Conservation (phyloP, 2,888 invertebrate genomes). For the Mesodorylaimus sp. region DNA sequence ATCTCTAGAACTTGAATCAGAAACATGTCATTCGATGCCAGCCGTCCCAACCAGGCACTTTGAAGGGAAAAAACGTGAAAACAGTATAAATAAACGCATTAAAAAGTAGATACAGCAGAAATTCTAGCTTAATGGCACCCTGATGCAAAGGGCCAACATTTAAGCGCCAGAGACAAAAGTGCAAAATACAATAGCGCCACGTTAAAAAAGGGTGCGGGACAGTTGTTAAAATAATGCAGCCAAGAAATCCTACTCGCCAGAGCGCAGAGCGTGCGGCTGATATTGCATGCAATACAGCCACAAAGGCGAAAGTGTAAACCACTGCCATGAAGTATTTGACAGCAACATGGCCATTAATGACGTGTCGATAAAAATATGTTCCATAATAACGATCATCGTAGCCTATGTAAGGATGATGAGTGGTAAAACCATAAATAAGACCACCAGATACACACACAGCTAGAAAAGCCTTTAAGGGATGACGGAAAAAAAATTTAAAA, state of each 20-base stretch:
- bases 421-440: slow-evolving; percentile 44
- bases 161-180: slow-evolving; percentile 61
- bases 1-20: too few species aligned
- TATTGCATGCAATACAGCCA: slow-evolving; percentile 37
- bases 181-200: slow-evolving; percentile 80
- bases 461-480: slow-evolving; percentile 17
- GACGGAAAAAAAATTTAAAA: slow-evolving; percentile 13
- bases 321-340: slow-evolving; percentile 52
- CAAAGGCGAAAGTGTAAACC: slow-evolving; percentile 43
- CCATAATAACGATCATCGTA: slow-evolving; percentile 91
- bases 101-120: slow-evolving; percentile 14
- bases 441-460: slow-evolving; percentile 15
- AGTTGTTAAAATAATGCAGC: slow-evolving; percentile 45
- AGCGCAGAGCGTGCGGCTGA: slow-evolving; percentile 24
- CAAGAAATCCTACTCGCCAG: slow-evolving; percentile 40
- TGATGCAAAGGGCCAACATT: slow-evolving; percentile 29
- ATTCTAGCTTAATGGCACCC: slow-evolving; percentile 2
- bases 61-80: slow-evolving; percentile 23
- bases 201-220: slow-evolving; percentile 71
- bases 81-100: slow-evolving; percentile 17
- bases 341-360: slow-evolving; percentile 50
- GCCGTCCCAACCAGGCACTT: slow-evolving; percentile 20
- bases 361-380: slow-evolving; percentile 80
- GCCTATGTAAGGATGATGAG: slow-evolving; percentile 72
- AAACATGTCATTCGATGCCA: slow-evolving; percentile 28